Percentiles rank a stretch among this genome's conserved stretches.
These are phyloP conservation scores for Pterostichus madidus DNA, from an alignment of 2,888 invertebrate genomes.

Conservation along the genomic window DNA sequence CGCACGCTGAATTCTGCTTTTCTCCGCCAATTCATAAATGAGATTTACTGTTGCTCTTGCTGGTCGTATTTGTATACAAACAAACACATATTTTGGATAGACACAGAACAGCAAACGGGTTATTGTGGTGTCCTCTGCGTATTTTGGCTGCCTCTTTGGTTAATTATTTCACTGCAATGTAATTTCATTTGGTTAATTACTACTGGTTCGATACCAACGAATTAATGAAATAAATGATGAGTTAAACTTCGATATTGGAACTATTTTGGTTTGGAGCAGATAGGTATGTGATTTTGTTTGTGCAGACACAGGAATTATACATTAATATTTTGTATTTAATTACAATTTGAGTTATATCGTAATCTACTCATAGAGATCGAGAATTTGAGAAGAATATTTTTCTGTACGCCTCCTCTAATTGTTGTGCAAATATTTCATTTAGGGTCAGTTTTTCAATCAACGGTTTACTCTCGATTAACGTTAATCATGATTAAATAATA, in stretches of 20 bases:
- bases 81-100: neutral
- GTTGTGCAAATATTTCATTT: too few relatives aligned
- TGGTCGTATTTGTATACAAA: neutral
- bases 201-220: neutral
- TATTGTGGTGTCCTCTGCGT: neutral
- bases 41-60: conserved; percentile 7
- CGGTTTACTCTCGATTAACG: too few relatives aligned
- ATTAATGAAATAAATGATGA: neutral
- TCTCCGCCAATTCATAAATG: neutral
- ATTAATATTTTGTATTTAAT: too few relatives aligned
- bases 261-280: neutral
- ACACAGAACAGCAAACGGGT: neutral
- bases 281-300: too few relatives aligned
- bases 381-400: too few relatives aligned
- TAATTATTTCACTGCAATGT: conserved; percentile 38
- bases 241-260: conserved; percentile 9
- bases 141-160: conserved; percentile 21
- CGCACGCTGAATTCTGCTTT: neutral
- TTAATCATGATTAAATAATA: too few relatives aligned
- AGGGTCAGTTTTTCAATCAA: too few relatives aligned
- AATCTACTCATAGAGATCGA: too few relatives aligned
- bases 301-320: too few relatives aligned
- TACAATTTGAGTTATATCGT: too few relatives aligned
- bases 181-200: conserved; percentile 17
- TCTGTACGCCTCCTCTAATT: too few relatives aligned